Percentiles rank a stretch among this genome's conserved stretches.
Evolutionary conservation across 2,113 vertebrate species (phyloP).

Genomic region (Clarias magur): DNA sequence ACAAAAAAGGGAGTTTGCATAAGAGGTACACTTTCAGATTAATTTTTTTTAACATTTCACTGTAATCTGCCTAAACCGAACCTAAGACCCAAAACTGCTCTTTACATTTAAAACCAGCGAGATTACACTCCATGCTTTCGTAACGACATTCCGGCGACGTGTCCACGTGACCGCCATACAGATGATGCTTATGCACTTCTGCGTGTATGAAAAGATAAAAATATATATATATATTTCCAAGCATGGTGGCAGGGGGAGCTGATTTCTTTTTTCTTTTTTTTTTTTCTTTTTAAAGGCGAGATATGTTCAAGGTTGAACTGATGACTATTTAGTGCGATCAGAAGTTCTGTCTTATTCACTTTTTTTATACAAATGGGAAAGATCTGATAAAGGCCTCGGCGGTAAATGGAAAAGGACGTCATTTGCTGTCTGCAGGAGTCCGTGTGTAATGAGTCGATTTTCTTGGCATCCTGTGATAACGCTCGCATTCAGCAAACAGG

Average conservation of each 20-base stretch:
- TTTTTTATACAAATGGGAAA: background rate
- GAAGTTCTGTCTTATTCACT: background rate
- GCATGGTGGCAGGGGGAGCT: background rate
- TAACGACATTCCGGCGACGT: conserved; percentile 49
- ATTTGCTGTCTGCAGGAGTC: conserved; percentile 21
- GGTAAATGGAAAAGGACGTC: conserved; percentile 22
- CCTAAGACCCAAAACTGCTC: conserved; percentile 44
- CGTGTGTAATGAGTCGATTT: conserved; percentile 12
- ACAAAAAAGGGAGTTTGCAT: too few species aligned
- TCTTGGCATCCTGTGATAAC: conserved; percentile 5
- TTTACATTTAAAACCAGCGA: conserved; percentile 27
- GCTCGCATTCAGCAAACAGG: conserved; percentile 15
- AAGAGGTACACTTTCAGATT: too few species aligned
- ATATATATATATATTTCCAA: background rate
- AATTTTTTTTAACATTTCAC: conserved; percentile 7
- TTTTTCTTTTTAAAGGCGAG: background rate
- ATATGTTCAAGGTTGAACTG: conserved; percentile 3
- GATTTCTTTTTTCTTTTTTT: background rate
- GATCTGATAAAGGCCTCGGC: conserved; percentile 18
- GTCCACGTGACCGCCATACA: conserved; percentile 21
- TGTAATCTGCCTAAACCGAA: conserved; percentile 1
- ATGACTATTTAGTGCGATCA: background rate
- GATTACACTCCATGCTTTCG: conserved; percentile 44
- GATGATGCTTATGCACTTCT: conserved; percentile 36
- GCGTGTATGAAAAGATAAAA: conserved; percentile 16